Evolutionary conservation across 2,113 vertebrate species (phyloP).

Genomic region (Cepphus grylle): DNA sequence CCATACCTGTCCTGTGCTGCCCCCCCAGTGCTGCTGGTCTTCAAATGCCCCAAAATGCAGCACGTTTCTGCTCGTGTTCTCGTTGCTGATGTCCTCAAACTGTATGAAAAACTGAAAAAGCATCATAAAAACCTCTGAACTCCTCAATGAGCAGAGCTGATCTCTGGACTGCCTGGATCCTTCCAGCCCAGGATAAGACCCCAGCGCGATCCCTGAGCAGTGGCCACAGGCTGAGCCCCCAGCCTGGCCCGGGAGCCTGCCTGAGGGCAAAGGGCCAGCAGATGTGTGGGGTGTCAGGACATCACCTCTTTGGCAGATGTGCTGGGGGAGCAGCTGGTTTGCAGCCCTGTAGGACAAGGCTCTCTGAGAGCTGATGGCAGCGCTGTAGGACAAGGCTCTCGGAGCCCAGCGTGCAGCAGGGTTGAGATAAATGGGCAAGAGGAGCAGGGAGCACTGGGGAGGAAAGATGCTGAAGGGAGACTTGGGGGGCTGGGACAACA

Average conservation of each 20-base stretch:
- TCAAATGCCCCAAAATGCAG: neutral
- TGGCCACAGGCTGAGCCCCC: neutral
- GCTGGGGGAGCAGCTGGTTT: neutral
- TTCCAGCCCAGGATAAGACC: neutral
- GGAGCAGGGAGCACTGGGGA: neutral
- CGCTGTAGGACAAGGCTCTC: neutral
- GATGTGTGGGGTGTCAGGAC: neutral
- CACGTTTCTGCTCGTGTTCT: neutral
- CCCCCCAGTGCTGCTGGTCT: neutral
- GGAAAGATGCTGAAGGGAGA: neutral
- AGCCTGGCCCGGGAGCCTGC: neutral
- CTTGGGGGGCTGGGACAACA: neutral
- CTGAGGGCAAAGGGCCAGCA: neutral
- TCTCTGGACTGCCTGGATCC: neutral
- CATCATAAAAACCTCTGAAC: neutral
- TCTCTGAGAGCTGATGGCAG: neutral
- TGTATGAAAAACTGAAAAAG: neutral
- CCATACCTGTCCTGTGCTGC: neutral
- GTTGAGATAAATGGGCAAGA: neutral
- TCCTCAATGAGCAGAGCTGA: neutral
- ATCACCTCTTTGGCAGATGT: neutral
- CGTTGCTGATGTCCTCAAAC: neutral
- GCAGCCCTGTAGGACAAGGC: neutral
- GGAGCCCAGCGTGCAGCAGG: neutral
- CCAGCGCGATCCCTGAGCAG: fast-evolving